Evolutionary conservation across 2,113 vertebrate genomes (phyloP).

Genomic region (Engraulis encrasicolus): DNA sequence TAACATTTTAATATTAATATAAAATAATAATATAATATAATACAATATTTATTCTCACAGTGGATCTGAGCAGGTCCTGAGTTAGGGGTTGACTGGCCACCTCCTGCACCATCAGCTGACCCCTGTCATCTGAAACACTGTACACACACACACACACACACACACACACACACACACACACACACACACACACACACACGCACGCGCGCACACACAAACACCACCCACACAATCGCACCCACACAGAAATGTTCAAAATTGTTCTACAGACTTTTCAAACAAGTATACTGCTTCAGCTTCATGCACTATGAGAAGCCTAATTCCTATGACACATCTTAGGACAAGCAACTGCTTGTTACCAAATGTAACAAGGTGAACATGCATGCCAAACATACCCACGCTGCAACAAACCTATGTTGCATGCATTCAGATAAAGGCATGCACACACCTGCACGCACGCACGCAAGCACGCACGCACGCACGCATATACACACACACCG

Average conservation of each 20-base stretch:
- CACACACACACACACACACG: neutral
- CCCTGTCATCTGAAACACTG: slow-evolving; percentile 83
- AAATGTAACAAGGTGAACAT: too few relatives aligned
- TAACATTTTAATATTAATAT: too few relatives aligned
- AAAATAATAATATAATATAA: neutral
- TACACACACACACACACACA: slow-evolving; percentile 29
- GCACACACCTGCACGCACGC: slow-evolving; percentile 8
- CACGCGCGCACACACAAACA: neutral
- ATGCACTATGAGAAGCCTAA: too few relatives aligned
- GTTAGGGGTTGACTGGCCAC: slow-evolving; percentile 85
- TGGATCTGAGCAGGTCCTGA: slow-evolving; percentile 83
- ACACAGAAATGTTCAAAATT: too few relatives aligned
- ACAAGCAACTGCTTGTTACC: too few relatives aligned
- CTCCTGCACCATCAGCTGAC: slow-evolving; percentile 85
- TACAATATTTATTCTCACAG: slow-evolving; percentile 67
- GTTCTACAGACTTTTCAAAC: too few relatives aligned
- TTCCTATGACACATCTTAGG: too few relatives aligned
- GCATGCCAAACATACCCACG: too few relatives aligned
- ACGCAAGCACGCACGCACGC: neutral
- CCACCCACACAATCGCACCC: neutral
- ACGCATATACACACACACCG: neutral
- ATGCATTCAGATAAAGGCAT: too few relatives aligned
- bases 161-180: slow-evolving; percentile 7
- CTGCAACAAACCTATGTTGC: too few relatives aligned
- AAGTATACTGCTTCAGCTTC: too few relatives aligned